Conservation (phyloP, 2,888 invertebrate genomes). For the Andricus quercusramuli region DNA sequence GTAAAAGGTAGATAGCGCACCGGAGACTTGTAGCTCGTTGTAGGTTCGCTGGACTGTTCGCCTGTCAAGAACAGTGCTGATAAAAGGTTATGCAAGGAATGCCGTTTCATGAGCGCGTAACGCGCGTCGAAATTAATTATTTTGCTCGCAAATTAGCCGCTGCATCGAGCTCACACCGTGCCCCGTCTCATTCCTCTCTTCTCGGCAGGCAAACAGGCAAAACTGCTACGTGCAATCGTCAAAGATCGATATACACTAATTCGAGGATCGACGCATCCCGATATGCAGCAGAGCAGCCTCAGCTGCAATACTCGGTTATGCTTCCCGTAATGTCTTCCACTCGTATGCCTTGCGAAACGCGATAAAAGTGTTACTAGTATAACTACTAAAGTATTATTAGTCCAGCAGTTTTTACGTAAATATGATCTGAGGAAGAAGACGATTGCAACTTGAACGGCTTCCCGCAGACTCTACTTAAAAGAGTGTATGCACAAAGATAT, state of each 20-base stretch:
- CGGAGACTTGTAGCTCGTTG: slow-evolving; percentile 52
- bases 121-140: slow-evolving; percentile 70
- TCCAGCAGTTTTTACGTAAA: no score
- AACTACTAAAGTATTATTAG: no score
- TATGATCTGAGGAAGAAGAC: no score
- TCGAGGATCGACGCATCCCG: neutral
- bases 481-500: no score
- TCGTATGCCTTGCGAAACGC: no score
- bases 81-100: slow-evolving; percentile 75
- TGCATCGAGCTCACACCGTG: neutral
- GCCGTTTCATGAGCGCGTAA: slow-evolving; percentile 71
- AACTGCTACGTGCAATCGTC: neutral
- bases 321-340: no score
- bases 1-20: slow-evolving; percentile 56
- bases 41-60: slow-evolving; percentile 52
- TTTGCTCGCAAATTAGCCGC: slow-evolving; percentile 59
- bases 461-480: no score
- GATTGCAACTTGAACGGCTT: no score
- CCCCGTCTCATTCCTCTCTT: neutral
- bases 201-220: neutral
- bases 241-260: neutral
- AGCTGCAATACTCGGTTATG: neutral
- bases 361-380: no score
- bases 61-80: slow-evolving; percentile 69
- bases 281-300: neutral